Evolutionary conservation across 2,888 invertebrate genomes (phyloP).

Genomic region (Invenusta paracnida): DNA sequence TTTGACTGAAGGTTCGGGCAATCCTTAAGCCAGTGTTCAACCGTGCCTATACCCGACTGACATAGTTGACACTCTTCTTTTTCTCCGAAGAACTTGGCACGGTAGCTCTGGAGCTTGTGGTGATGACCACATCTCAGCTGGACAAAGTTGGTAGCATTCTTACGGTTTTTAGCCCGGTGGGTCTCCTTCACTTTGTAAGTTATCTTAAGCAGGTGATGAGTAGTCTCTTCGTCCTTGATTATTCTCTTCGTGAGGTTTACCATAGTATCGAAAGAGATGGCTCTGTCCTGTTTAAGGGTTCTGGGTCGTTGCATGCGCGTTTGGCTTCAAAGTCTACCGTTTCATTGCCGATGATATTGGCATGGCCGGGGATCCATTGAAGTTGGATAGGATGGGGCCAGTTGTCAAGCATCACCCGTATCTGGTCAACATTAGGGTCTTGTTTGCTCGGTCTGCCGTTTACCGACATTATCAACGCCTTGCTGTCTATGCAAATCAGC

Average conservation of each 20-base stretch:
- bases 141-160: background rate
- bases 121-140: background rate
- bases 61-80: background rate
- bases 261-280: background rate
- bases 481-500: background rate
- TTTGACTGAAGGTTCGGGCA: background rate
- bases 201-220: background rate
- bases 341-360: background rate
- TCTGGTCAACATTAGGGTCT: background rate
- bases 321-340: background rate
- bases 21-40: background rate
- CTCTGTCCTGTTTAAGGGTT: background rate
- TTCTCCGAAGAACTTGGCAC: background rate
- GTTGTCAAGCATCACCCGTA: background rate
- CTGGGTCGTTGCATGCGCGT: background rate
- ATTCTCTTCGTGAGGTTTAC: background rate
- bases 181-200: background rate
- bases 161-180: background rate
- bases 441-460: background rate
- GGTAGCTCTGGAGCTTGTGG: background rate
- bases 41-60: background rate
- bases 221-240: background rate
- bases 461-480: background rate
- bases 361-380: background rate
- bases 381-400: background rate